Conservation (phyloP, 2,888 invertebrate genomes). For the Drosophila robusta region DNA sequence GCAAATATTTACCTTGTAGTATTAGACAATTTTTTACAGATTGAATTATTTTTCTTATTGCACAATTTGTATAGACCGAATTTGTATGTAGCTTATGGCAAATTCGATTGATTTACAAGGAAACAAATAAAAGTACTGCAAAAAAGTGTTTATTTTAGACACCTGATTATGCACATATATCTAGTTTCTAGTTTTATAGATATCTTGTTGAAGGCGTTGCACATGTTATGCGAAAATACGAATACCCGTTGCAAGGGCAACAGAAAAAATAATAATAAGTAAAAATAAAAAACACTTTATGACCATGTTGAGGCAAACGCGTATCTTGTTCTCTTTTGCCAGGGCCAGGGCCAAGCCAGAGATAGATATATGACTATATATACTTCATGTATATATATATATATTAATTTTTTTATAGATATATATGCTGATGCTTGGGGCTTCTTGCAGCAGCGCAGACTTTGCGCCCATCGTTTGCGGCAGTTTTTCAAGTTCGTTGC, state of each 20-base stretch:
- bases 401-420: slow-evolving; percentile 9
- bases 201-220: too few relatives aligned
- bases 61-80: too few relatives aligned
- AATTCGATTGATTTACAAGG: too few relatives aligned
- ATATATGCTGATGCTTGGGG: slow-evolving; percentile 26
- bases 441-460: slow-evolving; percentile 11
- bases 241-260: background rate
- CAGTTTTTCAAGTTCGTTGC: slow-evolving; percentile 56
- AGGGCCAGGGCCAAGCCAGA: slow-evolving; percentile 20
- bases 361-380: slow-evolving; percentile 4
- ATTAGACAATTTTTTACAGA: too few relatives aligned
- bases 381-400: slow-evolving; percentile 8
- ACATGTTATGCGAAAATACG: background rate
- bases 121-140: too few relatives aligned
- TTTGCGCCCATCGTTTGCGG: too few relatives aligned
- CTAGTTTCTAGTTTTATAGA: too few relatives aligned
- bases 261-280: background rate
- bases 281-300: slow-evolving; percentile 7
- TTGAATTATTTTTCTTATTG: too few relatives aligned
- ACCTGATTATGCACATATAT: too few relatives aligned
- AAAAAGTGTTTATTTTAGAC: too few relatives aligned
- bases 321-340: background rate
- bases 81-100: too few relatives aligned
- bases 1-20: too few relatives aligned
- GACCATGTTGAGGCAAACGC: background rate